These are phyloP conservation scores for Augochlora pura DNA, from an alignment of 1,140 invertebrate species.

Conservation along the genomic window DNA sequence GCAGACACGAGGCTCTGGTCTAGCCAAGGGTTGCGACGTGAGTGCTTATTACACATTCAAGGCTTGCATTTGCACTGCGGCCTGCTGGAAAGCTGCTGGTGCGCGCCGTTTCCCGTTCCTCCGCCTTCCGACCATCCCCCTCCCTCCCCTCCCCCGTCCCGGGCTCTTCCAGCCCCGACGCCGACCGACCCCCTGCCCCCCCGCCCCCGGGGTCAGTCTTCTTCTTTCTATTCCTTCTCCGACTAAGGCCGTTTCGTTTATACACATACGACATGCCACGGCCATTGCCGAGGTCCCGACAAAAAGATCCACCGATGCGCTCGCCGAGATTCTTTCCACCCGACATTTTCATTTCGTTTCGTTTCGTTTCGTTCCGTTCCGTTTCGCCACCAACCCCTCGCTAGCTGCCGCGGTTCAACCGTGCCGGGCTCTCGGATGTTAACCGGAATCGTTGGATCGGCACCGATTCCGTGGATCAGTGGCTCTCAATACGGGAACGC, in stretches of 20 bases:
- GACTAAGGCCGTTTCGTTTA: constrained; percentile 40
- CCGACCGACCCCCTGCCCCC: not conserved
- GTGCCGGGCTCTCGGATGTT: too few species aligned
- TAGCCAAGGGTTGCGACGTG: constrained; percentile 67
- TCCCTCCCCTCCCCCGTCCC: too few species aligned
- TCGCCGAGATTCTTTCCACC: constrained; percentile 28
- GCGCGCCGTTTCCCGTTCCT: constrained; percentile 10
- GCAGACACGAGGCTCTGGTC: constrained; percentile 52
- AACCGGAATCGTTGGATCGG: too few species aligned
- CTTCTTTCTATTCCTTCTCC: constrained; percentile 34
- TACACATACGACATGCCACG: constrained; percentile 28
- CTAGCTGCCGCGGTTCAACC: not conserved
- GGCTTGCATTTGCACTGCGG: constrained; percentile 65
- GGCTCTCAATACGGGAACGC: too few species aligned
- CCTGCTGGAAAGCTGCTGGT: constrained; percentile 55
- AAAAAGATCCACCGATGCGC: constrained; percentile 41
- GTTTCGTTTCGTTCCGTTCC: not conserved
- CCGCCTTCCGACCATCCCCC: too few species aligned
- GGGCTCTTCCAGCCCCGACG: too few species aligned
- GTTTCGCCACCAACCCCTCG: not conserved
- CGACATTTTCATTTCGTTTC: constrained; percentile 37
- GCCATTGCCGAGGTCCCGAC: constrained; percentile 33
- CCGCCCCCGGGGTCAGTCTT: constrained; percentile 23
- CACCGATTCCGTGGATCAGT: too few species aligned
- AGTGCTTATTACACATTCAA: constrained; percentile 75